Evolutionary conservation across 1,140 invertebrate genomes (phyloP).

Genomic region (Zaprionus capensis): DNA sequence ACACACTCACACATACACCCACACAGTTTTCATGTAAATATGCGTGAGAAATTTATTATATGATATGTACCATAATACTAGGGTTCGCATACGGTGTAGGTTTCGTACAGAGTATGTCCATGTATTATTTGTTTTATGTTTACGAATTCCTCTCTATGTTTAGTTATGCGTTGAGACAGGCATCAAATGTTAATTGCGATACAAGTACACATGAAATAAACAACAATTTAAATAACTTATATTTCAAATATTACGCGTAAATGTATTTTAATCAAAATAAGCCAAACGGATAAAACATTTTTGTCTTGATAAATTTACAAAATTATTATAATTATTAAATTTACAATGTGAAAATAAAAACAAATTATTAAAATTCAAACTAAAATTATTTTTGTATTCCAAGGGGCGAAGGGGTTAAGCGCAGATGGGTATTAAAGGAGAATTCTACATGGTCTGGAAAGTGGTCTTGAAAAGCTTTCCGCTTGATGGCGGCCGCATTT

Average conservation of each 20-base stretch:
- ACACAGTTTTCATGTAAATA: slow-evolving; percentile 66
- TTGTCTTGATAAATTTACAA: slow-evolving; percentile 84
- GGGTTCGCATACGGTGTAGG: slow-evolving; percentile 13
- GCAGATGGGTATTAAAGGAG: too few species aligned
- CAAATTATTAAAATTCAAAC: slow-evolving; percentile 72
- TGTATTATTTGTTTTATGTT: slow-evolving; percentile 74
- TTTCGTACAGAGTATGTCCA: slow-evolving; percentile 33
- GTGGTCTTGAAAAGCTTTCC: too few species aligned
- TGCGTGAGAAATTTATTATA: slow-evolving; percentile 34
- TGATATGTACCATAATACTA: slow-evolving; percentile 33
- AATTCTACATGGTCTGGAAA: too few species aligned
- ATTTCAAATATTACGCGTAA: slow-evolving; percentile 83
- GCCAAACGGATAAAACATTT: slow-evolving; percentile 73
- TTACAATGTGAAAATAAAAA: slow-evolving; percentile 80
- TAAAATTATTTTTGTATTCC: not conserved
- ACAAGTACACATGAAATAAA: slow-evolving; percentile 38
- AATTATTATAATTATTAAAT: slow-evolving; percentile 83
- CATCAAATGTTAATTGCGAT: slow-evolving; percentile 72
- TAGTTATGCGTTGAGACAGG: slow-evolving; percentile 61
- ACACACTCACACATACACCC: slow-evolving; percentile 13
- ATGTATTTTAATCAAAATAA: slow-evolving; percentile 84
- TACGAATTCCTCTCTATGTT: slow-evolving; percentile 51
- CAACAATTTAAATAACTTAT: slow-evolving; percentile 73
- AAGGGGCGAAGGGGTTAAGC: not conserved
- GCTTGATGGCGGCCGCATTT: too few species aligned